Conservation (phyloP, 2,113 vertebrate genomes). For the Pundamilia nyererei region DNA sequence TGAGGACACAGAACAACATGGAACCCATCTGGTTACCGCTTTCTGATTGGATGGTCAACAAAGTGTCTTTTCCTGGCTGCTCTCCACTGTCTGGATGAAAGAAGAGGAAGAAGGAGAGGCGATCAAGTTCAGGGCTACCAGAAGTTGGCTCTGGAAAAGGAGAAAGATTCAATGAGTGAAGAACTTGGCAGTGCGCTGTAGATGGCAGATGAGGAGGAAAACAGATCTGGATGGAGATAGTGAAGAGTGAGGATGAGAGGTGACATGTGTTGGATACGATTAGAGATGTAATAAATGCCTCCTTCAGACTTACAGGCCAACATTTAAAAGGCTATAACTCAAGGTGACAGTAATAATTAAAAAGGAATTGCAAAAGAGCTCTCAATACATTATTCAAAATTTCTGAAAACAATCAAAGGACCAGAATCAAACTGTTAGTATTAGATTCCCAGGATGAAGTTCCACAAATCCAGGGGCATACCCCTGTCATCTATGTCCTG, state of each 20-base stretch:
- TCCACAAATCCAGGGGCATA: neutral
- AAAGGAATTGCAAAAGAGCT: neutral
- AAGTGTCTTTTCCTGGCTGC: conserved; percentile 45
- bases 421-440: neutral
- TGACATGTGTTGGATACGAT: conserved; percentile 16
- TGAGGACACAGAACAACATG: neutral
- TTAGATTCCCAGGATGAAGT: neutral
- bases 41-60: conserved; percentile 46
- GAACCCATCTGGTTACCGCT: conserved; percentile 36
- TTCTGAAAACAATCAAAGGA: conserved; percentile 12
- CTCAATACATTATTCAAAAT: neutral
- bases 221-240: conserved; percentile 3
- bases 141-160: conserved; percentile 42
- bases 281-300: conserved; percentile 12
- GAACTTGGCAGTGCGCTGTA: neutral
- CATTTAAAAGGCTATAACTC: neutral
- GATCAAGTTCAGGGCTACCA: conserved; percentile 12
- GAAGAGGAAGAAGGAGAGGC: conserved; percentile 22
- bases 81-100: conserved; percentile 33
- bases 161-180: conserved; percentile 31
- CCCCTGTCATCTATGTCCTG: neutral
- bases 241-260: neutral
- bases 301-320: neutral
- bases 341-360: conserved; percentile 21
- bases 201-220: conserved; percentile 32